phyloP scores from a whole-genome alignment of 2,113 vertebrate species.

The Penelope pileata region DNA sequence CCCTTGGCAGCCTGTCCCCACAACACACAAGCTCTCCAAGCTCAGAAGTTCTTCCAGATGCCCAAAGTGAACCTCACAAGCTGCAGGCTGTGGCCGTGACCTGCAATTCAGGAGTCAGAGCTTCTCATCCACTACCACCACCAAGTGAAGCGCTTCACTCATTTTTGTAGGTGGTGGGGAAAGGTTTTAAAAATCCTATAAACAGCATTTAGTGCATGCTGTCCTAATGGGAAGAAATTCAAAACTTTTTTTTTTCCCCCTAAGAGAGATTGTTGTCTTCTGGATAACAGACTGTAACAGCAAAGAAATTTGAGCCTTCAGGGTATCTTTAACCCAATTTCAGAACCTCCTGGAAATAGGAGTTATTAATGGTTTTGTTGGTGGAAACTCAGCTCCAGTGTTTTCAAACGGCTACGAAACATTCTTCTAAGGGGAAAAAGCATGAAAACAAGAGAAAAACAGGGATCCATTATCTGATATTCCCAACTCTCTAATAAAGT shows the following conservation, averaged over 20 bases:
- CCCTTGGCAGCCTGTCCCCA: neutral
- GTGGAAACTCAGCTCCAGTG: slow-evolving; percentile 7
- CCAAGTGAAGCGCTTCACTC: neutral
- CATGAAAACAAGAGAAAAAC: neutral
- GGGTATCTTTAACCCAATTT: slow-evolving; percentile 31
- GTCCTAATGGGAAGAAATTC: neutral
- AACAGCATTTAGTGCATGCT: neutral
- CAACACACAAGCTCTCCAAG: fast-evolving
- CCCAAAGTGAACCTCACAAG: neutral
- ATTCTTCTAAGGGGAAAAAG: neutral
- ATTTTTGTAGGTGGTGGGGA: neutral
- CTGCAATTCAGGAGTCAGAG: neutral
- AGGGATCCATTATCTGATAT: neutral
- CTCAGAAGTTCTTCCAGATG: neutral
- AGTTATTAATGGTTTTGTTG: slow-evolving; percentile 38
- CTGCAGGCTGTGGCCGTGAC: fast-evolving
- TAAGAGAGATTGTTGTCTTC: neutral
- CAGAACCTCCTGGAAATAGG: neutral
- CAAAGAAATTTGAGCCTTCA: neutral
- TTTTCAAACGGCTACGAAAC: slow-evolving; percentile 23
- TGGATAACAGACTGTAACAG: neutral
- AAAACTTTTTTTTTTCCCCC: neutral
- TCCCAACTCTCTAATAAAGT: neutral
- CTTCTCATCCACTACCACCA: neutral
- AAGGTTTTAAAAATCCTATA: neutral